Base-by-base conservation (phyloP, 2,797 vertebrate genomes). In the Pangasius larnaudii region DNA sequence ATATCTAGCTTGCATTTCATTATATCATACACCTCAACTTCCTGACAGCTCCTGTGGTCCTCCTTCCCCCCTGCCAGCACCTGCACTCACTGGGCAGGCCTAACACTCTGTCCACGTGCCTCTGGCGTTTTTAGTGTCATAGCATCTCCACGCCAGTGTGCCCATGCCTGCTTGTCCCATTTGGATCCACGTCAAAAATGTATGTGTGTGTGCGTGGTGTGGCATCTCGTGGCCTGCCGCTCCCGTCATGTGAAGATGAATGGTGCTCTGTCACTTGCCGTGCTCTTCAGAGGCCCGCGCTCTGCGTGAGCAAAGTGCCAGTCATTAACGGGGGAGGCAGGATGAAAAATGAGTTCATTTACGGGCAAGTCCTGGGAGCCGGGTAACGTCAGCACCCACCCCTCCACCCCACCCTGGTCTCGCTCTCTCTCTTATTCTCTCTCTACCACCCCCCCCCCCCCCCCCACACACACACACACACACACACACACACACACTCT, bases 271-370 rank as follows among this genome's bases (percentile, higher is more conserved):
- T 90, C 90, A 95, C 95, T 96, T 93, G 97, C 96, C 97, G 95
- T 96, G 97, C 97, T 98, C 97, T 98, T 97, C 97, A 96, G 96
- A 98, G 97, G 94, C 93, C 96, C 30, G 93, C 42, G 92, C 96
- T 96, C 95, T 94, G 95, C 95, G 96, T 97, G 95, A 97, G 97
- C 97, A 97, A 97, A 98, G 96, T 97, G 97, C 97, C 97, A 98
- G 97, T 98, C 98, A 98, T 98, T 98, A 98, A 98, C 97, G 97
- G 96, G 96, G 88, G 89, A 97, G 95, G 97, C 97, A 97, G 98
- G 97, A 99, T 99, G 98, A 99, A 97, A 95, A 98, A 99, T 98
- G 97, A 97, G 97, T 98, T 99, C 97, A 98, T 99, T 99, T 99
- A 99, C 96, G 95, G 95, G 95, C 96, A 97, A 97, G 98, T 98